These are phyloP conservation scores for Heliconius melpomene DNA, from an alignment of 1,140 invertebrate genomes.

Conservation along the genomic window DNA sequence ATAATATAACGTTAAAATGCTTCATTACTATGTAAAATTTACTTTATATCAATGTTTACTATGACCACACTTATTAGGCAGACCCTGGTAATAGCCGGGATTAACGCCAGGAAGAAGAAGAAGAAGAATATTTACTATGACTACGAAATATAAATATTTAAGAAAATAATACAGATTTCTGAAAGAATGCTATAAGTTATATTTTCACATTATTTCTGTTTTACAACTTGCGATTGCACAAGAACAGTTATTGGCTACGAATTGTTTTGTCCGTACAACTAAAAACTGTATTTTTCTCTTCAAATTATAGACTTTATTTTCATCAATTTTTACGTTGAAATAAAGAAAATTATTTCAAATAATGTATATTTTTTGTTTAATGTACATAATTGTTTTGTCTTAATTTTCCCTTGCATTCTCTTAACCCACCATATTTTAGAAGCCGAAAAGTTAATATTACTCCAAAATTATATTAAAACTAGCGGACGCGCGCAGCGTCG, in stretches of 20 bases:
- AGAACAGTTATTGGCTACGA: neutral
- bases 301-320: neutral
- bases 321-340: neutral
- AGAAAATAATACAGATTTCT: neutral
- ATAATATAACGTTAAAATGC: neutral
- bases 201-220: neutral
- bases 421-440: no score
- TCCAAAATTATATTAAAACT: no score
- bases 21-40: neutral
- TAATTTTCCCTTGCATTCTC: neutral
- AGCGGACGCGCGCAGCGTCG: no score
- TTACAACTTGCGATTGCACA: neutral
- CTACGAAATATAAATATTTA: neutral
- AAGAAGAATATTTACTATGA: no score
- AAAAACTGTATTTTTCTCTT: neutral
- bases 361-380: neutral
- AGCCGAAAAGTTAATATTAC: no score
- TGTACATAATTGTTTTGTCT: neutral
- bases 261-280: neutral
- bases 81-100: no score
- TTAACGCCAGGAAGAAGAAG: no score
- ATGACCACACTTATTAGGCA: no score
- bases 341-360: neutral
- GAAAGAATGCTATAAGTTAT: neutral
- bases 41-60: neutral